Evolutionary conservation across 2,113 vertebrate species (phyloP).

Genomic region (Cyprinus carpio): DNA sequence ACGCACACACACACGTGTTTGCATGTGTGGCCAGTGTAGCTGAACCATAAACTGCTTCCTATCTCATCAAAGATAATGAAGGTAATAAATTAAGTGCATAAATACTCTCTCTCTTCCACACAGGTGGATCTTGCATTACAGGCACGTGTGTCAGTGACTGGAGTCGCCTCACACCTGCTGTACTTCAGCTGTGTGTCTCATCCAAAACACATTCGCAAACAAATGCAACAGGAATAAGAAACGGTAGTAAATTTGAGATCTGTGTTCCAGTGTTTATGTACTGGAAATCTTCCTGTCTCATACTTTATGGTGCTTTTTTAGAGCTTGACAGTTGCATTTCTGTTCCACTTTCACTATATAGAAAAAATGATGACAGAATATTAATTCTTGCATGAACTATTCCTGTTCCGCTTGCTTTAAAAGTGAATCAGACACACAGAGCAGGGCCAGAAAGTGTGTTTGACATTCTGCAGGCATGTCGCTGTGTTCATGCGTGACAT

Average conservation of each 20-base stretch:
- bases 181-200: conserved; percentile 8
- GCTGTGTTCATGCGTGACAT: conserved; percentile 36
- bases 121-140: conserved; percentile 22
- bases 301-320: background rate
- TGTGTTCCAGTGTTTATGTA: background rate
- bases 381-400: background rate
- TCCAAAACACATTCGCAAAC: conserved; percentile 2
- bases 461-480: conserved; percentile 43
- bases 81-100: conserved; percentile 52
- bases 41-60: conserved; percentile 43
- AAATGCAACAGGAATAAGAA: conserved; percentile 6
- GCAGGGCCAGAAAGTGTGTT: background rate
- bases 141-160: conserved; percentile 15
- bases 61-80: conserved; percentile 46
- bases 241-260: background rate
- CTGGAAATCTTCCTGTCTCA: background rate
- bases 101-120: conserved; percentile 49
- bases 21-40: conserved; percentile 26
- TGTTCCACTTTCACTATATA: background rate
- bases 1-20: background rate
- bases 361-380: background rate
- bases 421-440: background rate
- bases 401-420: background rate
- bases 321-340: background rate
- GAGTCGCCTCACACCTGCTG: conserved; percentile 29